Conservation (phyloP, 2,113 vertebrate species). For the Passer montanus region DNA sequence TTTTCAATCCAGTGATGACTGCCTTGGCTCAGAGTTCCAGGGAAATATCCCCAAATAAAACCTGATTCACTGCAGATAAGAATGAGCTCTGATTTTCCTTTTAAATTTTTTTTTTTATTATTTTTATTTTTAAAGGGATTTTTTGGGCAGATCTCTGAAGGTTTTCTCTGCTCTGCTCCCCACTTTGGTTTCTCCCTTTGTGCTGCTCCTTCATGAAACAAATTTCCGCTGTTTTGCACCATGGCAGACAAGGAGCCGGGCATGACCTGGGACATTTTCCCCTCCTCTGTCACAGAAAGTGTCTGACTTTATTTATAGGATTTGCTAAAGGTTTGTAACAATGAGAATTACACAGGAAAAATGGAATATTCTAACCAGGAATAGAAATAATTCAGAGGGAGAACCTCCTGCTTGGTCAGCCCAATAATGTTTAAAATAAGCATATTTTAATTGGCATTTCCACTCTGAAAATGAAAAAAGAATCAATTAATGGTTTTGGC, state of each 20-base stretch:
- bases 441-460: background rate
- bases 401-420: no score
- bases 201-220: background rate
- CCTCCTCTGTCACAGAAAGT: background rate
- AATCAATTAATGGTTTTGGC: conserved; percentile 10
- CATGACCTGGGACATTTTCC: background rate
- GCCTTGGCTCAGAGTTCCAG: background rate
- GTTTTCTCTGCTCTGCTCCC: background rate
- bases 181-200: background rate
- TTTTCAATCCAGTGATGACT: conserved; percentile 5
- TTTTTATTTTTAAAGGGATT: background rate
- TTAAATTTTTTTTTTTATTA: no score
- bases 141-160: background rate
- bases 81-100: background rate
- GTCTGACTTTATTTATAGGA: background rate
- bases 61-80: background rate
- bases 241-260: background rate
- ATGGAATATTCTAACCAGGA: no score
- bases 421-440: no score
- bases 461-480: background rate
- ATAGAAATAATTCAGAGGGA: no score
- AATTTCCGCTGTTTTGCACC: background rate
- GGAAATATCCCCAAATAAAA: background rate
- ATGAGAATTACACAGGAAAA: background rate
- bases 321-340: background rate